Evolutionary conservation across 2,113 vertebrate species (phyloP).

Genomic region (Sorex fumeus): DNA sequence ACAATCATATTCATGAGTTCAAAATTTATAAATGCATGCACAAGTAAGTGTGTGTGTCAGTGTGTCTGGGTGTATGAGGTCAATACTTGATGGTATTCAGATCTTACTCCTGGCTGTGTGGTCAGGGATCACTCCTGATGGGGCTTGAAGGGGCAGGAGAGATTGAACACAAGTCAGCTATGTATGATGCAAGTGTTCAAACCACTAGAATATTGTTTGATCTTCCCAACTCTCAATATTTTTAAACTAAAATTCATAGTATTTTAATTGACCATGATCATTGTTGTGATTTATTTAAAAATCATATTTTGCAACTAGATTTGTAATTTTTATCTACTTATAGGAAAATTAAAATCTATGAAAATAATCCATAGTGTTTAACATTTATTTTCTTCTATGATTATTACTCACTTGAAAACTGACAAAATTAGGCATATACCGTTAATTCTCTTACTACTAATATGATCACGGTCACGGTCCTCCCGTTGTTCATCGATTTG

Average conservation of each 20-base stretch:
- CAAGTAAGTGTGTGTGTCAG: no score
- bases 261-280: background rate
- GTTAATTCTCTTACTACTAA: background rate
- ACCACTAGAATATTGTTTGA: background rate
- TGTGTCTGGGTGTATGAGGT: no score
- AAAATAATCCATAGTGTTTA: background rate
- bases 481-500: no score
- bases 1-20: background rate
- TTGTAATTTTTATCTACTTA: background rate
- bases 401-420: background rate
- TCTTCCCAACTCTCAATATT: background rate
- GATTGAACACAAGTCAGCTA: no score
- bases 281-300: background rate
- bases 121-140: no score
- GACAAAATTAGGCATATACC: background rate
- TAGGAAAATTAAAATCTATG: background rate
- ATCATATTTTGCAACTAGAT: background rate
- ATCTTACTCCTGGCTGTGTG: no score
- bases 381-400: slow-evolving; percentile 12
- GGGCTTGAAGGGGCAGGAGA: no score
- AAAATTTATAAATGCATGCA: background rate
- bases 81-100: background rate
- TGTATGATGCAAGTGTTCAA: no score
- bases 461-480: no score
- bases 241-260: background rate